These are phyloP conservation scores for Puffinus mauretanicus DNA, from an alignment of 2,113 vertebrate species.

Conservation along the genomic window DNA sequence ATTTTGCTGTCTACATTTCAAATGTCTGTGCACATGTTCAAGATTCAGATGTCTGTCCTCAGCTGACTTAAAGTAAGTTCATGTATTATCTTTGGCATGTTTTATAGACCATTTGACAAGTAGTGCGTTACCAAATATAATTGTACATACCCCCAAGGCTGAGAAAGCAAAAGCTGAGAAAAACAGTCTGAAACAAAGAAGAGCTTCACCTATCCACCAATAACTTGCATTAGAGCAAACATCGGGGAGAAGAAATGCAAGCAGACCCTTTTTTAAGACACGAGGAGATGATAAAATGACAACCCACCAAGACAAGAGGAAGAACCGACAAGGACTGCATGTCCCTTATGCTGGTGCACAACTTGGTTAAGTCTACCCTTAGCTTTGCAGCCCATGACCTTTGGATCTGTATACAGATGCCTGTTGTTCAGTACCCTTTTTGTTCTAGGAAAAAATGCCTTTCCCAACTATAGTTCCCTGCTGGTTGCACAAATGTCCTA, in stretches of 20 bases:
- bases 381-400: constrained; percentile 28
- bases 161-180: not conserved
- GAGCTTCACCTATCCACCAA: not conserved
- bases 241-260: not conserved
- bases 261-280: not conserved
- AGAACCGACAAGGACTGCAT: not conserved
- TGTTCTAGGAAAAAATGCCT: constrained; percentile 53
- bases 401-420: constrained; percentile 40
- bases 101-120: not conserved
- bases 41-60: not conserved
- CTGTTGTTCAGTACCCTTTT: constrained; percentile 10
- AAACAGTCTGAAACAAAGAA: not conserved
- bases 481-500: constrained; percentile 35
- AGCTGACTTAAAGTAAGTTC: not conserved
- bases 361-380: not conserved
- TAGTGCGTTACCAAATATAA: not conserved
- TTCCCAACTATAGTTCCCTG: constrained; percentile 22
- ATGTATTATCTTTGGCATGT: not conserved
- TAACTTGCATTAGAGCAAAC: not conserved
- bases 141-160: not conserved
- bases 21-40: not conserved
- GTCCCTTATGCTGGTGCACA: not conserved
- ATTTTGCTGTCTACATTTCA: not conserved
- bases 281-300: not conserved
- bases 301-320: not conserved